Evolutionary conservation across 2,797 vertebrate genomes (phyloP).

Genomic region (Sebastolobus alascanus): DNA sequence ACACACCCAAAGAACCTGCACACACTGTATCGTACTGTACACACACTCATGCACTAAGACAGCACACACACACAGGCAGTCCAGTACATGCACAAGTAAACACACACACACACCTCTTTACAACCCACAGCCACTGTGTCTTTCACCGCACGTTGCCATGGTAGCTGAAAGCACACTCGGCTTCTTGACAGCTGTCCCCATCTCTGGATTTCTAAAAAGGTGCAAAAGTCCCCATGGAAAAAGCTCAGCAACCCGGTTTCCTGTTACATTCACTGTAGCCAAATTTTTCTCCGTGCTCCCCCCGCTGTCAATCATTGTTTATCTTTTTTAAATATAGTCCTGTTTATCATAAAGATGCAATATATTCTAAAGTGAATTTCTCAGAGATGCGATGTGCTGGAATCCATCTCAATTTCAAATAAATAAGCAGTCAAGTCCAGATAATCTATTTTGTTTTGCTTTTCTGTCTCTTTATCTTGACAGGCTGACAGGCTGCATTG

Average conservation of each 20-base stretch:
- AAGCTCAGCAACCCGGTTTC: constrained; percentile 1
- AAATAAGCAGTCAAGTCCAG: neutral
- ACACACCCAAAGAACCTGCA: constrained; percentile 12
- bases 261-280: neutral
- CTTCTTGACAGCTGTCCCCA: constrained; percentile 33
- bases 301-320: neutral
- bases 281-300: neutral
- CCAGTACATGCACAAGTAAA: neutral
- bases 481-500: constrained; percentile 1
- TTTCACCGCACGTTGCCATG: constrained; percentile 52
- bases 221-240: constrained; percentile 30
- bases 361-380: neutral
- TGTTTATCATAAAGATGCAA: constrained; percentile 29
- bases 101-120: constrained; percentile 1
- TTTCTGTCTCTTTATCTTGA: neutral
- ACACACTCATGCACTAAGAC: neutral
- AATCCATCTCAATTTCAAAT: constrained; percentile 20
- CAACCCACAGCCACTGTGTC: constrained; percentile 16
- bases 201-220: constrained; percentile 28
- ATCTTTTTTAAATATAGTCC: neutral
- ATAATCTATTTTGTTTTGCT: neutral
- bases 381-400: neutral
- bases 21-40: neutral
- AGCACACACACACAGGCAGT: neutral
- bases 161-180: constrained; percentile 66